Base-by-base conservation (phyloP, 92 coral and sea anemone species). In the Micromussa lordhowensis region DNA sequence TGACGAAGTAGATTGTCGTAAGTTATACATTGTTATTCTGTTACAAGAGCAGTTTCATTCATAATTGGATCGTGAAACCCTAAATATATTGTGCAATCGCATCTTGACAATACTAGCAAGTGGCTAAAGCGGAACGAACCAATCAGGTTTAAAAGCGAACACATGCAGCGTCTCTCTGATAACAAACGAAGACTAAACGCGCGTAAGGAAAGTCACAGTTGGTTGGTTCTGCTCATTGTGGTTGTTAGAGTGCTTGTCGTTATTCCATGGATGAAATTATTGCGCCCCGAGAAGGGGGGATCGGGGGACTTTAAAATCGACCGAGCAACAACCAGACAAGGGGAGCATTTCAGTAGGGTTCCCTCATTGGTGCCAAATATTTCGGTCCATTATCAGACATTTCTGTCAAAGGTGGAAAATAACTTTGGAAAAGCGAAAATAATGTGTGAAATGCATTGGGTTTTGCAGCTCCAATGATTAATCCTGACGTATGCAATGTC, bases 1-100 rank as follows among this genome's bases (percentile, higher is more conserved):
- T 19, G 98, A 95, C 80, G 98, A 95, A 79, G 85, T 68, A 53
- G 90, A 84, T 22, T 95, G 98, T 69, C 89, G 98, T 95, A 83
- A 95, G 98, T 95, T 30, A 34, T 0, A 49, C 11, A 54, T 12
- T 6, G 24, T 8, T 21, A 36, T 7, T 34, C 12, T 26, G 59
- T 17, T 10, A 51, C 0, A 51, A 51, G 1, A 51, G 57, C 57
- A 51, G 57, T 51, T 51, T 51, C 17, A 10, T 51, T 51, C 57
- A 51, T 51, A 15, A 51, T 51, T 51, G 1, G 13, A 15, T 51
- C 13, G 14, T 51, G 12, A 51, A 51, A 51, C 38, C 38, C 68
- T 59, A 19, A 59, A 3, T n/a, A 59, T 19, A 59, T n/a, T 59
- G 7, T 19, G 68, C 1, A 21, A 59, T 59, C 68, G 9, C 57